Percentiles rank a stretch among this genome's conserved stretches.
Conservation (phyloP, 2,113 vertebrate genomes). For the Haemorhous mexicanus region DNA sequence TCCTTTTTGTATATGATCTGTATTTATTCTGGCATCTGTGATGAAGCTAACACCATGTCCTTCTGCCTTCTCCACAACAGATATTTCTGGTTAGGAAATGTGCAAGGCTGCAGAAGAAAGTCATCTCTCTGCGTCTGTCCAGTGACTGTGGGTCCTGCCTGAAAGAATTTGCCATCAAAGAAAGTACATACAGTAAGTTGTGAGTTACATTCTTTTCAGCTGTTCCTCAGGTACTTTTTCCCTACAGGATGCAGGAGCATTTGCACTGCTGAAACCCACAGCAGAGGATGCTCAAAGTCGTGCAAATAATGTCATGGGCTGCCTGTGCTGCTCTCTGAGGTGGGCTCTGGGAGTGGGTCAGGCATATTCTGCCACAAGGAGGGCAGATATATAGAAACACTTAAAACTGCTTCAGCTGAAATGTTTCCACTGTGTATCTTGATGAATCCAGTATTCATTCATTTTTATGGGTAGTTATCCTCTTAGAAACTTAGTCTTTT, state of each 20-base stretch:
- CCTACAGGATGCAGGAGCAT: background rate
- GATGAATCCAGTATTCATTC: background rate
- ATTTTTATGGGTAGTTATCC: background rate
- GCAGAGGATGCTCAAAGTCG: background rate
- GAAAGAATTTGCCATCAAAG: slow-evolving; percentile 87
- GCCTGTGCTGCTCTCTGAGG: background rate
- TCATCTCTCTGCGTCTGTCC: slow-evolving; percentile 84
- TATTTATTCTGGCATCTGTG: background rate
- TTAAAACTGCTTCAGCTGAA: background rate
- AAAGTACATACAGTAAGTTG: slow-evolving; percentile 91
- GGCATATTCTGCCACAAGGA: background rate
- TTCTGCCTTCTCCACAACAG: slow-evolving; percentile 63
- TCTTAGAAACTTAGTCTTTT: background rate
- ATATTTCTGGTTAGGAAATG: slow-evolving; percentile 90
- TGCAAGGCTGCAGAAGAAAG: slow-evolving; percentile 84
- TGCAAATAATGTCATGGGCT: background rate
- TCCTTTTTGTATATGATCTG: background rate
- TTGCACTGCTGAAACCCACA: background rate
- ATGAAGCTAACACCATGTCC: background rate
- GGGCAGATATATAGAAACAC: fast-evolving
- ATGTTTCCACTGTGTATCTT: background rate
- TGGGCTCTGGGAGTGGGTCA: background rate
- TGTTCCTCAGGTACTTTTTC: background rate
- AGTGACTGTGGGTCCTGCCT: slow-evolving; percentile 69
- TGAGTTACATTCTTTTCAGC: background rate